phyloP scores from a whole-genome alignment of 2,113 vertebrate genomes.

The Scartelaos histophorus region DNA sequence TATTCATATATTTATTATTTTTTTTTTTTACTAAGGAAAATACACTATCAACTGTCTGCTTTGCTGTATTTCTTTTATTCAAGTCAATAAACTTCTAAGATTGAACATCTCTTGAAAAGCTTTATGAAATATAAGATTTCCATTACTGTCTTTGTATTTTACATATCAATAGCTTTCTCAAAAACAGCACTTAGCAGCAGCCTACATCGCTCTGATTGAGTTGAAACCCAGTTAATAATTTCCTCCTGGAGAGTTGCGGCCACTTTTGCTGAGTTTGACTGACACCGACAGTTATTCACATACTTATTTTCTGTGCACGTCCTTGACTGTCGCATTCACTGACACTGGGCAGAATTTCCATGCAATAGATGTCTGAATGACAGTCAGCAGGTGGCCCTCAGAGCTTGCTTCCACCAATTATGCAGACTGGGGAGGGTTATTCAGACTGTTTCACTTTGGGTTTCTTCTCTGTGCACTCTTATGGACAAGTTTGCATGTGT shows the following conservation, averaged over 20 bases:
- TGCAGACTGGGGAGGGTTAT: constrained; percentile 35
- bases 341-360: constrained; percentile 43
- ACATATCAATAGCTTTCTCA: not conserved
- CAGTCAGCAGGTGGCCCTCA: constrained; percentile 61
- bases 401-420: constrained; percentile 69
- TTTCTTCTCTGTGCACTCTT: constrained; percentile 30
- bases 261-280: not conserved
- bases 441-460: constrained; percentile 45
- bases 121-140: not conserved
- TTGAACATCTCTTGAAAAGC: not conserved
- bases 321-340: constrained; percentile 15
- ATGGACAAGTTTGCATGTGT: constrained; percentile 34
- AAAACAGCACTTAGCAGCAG: not conserved
- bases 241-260: not conserved
- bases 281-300: constrained; percentile 9
- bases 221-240: not conserved
- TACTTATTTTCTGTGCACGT: not conserved
- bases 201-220: not conserved
- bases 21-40: not conserved
- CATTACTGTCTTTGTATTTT: constrained; percentile 2
- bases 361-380: constrained; percentile 53
- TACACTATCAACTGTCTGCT: not conserved
- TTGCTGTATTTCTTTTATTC: not conserved
- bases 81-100: not conserved
- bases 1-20: too few species aligned